Conservation (phyloP, 2,888 invertebrate genomes). For the Pristionchus japonicus region DNA sequence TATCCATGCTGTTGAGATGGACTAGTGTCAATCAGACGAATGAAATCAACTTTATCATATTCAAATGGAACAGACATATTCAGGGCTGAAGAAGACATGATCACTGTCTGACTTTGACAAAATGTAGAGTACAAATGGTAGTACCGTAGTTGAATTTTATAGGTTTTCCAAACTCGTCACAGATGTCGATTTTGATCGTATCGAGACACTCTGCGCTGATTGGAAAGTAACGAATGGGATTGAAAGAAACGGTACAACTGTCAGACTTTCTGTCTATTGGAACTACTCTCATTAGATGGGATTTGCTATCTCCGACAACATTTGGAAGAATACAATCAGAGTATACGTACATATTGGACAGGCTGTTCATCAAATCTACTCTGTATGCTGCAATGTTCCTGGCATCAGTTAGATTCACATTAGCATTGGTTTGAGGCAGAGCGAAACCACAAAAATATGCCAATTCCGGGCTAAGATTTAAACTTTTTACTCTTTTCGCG, state of each 20-base stretch:
- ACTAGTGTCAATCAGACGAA: neutral
- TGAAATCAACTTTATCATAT: neutral
- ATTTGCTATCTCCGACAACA: neutral
- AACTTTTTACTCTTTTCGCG: neutral
- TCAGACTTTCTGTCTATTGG: neutral
- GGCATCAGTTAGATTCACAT: neutral
- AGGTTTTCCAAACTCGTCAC: neutral
- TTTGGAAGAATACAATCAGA: constrained; percentile 25
- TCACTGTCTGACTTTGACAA: neutral
- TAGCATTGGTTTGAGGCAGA: neutral
- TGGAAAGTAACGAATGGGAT: constrained; percentile 37
- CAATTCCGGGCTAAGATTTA: neutral
- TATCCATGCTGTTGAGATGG: neutral
- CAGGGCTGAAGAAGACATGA: neutral
- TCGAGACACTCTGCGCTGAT: neutral
- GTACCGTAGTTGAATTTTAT: constrained; percentile 15
- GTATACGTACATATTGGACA: constrained; percentile 23
- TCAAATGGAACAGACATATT: neutral
- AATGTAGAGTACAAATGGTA: neutral
- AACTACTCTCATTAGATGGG: constrained; percentile 17
- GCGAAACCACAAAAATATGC: neutral
- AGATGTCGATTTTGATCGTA: constrained; percentile 17
- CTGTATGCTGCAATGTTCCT: neutral
- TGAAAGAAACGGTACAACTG: neutral
- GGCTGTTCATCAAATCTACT: neutral